Evolutionary conservation across 2,113 vertebrate species (phyloP).

Genomic region (Grus americana): DNA sequence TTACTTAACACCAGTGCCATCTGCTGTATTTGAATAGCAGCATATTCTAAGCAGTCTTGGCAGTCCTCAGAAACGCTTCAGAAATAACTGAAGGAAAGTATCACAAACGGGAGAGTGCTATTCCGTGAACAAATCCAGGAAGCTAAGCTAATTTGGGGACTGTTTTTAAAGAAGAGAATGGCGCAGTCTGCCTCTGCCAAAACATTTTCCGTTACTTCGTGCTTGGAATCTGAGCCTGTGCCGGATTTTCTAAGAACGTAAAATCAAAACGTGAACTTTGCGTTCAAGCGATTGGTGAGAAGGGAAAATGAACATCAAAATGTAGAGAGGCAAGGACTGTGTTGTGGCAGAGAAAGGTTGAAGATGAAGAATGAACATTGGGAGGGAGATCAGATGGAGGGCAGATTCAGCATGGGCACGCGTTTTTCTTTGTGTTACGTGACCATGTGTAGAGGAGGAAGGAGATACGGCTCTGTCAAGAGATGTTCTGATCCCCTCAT

Average conservation of each 20-base stretch:
- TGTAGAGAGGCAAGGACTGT: neutral
- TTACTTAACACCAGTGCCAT: constrained; percentile 64
- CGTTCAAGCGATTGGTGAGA: neutral
- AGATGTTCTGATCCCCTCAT: neutral
- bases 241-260: accelerated
- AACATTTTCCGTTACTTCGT: neutral
- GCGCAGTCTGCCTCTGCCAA: neutral
- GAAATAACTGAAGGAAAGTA: neutral
- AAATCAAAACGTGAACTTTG: neutral
- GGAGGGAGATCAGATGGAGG: neutral
- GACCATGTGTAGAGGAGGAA: neutral
- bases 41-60: constrained; percentile 21
- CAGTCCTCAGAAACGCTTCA: neutral
- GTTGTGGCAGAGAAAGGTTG: neutral
- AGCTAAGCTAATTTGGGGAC: neutral
- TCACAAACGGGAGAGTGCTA: neutral
- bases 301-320: neutral
- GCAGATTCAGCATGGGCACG: accelerated
- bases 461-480: neutral
- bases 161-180: neutral
- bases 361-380: neutral
- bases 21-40: constrained; percentile 63
- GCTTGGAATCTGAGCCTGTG: neutral
- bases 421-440: neutral
- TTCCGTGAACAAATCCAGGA: neutral